Percentiles rank a stretch among this genome's conserved stretches.
Conservation (phyloP, 2,113 vertebrate species). For the Cnemophilus loriae region DNA sequence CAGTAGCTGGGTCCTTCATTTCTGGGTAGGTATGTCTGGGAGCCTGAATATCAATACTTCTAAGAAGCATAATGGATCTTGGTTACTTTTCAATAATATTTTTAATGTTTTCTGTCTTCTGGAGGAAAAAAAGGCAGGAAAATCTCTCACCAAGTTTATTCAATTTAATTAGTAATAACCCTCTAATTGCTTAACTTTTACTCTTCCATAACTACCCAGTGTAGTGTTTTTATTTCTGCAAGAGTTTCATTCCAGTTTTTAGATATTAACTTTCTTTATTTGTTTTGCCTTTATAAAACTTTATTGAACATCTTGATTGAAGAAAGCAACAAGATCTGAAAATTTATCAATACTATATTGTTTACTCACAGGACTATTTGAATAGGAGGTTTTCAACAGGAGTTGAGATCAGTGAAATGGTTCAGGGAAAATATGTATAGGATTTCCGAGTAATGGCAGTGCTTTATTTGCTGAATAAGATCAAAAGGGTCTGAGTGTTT, state of each 20-base stretch:
- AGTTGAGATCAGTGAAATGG: not conserved
- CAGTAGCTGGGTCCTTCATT: not conserved
- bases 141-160: not conserved
- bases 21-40: not conserved
- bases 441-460: not conserved
- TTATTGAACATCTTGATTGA: not conserved
- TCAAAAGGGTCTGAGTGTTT: not conserved
- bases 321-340: not conserved
- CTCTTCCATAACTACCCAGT: not conserved
- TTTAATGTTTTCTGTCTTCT: not conserved
- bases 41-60: not conserved
- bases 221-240: not conserved
- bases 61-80: not conserved
- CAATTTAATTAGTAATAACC: not conserved
- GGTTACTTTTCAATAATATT: not conserved
- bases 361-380: not conserved
- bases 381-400: not conserved
- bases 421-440: not conserved
- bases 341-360: not conserved
- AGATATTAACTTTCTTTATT: not conserved
- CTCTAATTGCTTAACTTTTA: not conserved
- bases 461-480: not conserved
- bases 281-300: not conserved
- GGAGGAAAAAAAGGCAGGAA: not conserved
- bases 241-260: not conserved